Evolutionary conservation across 2,888 invertebrate genomes (phyloP).

Genomic region (Sphaeridia pumilis): DNA sequence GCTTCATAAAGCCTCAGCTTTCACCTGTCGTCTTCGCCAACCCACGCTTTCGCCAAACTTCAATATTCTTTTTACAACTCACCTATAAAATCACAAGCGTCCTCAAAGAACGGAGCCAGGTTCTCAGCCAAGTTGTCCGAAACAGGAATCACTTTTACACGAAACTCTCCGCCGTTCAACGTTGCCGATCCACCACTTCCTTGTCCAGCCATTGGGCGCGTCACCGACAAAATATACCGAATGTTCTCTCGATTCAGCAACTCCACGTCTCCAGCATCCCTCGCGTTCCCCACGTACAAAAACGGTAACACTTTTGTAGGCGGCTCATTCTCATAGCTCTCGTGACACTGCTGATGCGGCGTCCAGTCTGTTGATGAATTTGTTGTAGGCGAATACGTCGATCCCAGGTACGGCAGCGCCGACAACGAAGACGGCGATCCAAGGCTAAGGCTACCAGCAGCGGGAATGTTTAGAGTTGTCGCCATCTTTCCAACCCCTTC

Average conservation of each 20-base stretch:
- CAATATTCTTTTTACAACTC: constrained; percentile 39
- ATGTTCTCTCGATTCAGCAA: constrained; percentile 55
- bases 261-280: constrained; percentile 61
- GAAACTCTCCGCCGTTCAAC: too few species aligned
- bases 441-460: neutral
- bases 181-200: too few species aligned
- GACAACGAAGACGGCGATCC: neutral
- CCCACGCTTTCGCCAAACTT: too few species aligned
- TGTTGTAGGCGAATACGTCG: constrained; percentile 14
- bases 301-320: constrained; percentile 68
- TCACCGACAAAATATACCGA: constrained; percentile 68
- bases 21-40: too few species aligned
- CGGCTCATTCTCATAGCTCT: constrained; percentile 40
- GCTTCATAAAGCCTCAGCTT: neutral
- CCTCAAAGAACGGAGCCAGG: constrained; percentile 76
- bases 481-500: neutral
- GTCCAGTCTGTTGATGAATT: neutral
- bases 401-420: constrained; percentile 1
- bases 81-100: constrained; percentile 77
- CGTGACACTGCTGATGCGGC: constrained; percentile 19
- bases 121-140: constrained; percentile 73
- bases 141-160: constrained; percentile 46
- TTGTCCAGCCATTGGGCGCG: constrained; percentile 60
- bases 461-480: neutral
- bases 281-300: constrained; percentile 68